Evolutionary conservation across 2,888 invertebrate genomes (phyloP).

Genomic region (Lucinisca nassula): DNA sequence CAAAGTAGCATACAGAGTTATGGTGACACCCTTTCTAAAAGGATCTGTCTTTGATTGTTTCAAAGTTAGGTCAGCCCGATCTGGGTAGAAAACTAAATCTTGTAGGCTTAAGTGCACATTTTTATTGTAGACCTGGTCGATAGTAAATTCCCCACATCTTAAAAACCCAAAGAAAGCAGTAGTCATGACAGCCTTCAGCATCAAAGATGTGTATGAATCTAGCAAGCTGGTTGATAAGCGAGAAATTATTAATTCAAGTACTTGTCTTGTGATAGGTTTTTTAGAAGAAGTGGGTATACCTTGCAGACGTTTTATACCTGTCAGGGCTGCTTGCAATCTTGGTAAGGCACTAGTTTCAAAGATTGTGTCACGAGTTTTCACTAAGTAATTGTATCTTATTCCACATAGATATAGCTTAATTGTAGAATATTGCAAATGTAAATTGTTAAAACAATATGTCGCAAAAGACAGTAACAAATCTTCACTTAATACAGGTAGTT

Average conservation of each 20-base stretch:
- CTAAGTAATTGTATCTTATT: not conserved
- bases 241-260: not conserved
- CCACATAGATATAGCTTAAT: not conserved
- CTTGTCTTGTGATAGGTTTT: not conserved
- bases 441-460: not conserved
- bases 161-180: not conserved
- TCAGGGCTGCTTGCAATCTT: not conserved
- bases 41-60: conserved; percentile 4
- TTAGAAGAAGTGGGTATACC: not conserved
- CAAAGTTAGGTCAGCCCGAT: not conserved
- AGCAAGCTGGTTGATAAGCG: not conserved
- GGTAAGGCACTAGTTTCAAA: not conserved
- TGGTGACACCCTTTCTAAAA: not conserved
- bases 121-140: not conserved
- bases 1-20: conserved; percentile 23
- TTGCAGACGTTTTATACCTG: not conserved
- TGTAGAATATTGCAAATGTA: not conserved
- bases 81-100: not conserved
- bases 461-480: not conserved
- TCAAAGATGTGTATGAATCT: not conserved
- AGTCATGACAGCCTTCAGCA: not conserved
- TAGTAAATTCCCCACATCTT: not conserved
- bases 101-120: not conserved
- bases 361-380: not conserved
- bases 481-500: not conserved